Conservation (phyloP, 1,140 invertebrate species). For the Sarcophaga bullata region DNA sequence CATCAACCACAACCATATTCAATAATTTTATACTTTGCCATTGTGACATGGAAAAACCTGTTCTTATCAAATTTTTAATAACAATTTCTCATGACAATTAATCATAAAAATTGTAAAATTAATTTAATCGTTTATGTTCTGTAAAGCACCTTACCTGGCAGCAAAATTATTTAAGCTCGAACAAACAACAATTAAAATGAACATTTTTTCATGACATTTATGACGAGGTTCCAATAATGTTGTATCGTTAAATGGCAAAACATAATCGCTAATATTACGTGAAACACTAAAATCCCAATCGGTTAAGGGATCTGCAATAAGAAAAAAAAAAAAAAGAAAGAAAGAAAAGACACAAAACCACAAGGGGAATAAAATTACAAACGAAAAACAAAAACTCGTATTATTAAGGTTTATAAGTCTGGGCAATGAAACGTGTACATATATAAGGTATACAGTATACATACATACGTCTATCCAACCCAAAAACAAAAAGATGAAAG, state of each 20-base stretch:
- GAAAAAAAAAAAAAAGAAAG: slow-evolving; percentile 41
- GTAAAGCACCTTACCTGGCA: slow-evolving; percentile 55
- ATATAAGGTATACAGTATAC: too few species aligned
- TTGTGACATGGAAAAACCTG: not conserved
- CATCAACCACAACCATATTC: too few species aligned
- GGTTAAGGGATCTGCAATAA: slow-evolving; percentile 54
- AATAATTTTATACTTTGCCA: not conserved
- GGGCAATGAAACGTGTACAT: too few species aligned
- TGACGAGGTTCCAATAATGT: slow-evolving; percentile 72
- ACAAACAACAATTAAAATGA: slow-evolving; percentile 79
- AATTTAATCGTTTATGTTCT: not conserved
- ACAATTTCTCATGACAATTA: not conserved
- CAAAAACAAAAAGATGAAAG: too few species aligned
- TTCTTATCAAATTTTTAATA: not conserved
- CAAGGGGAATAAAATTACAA: not conserved
- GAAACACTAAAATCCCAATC: slow-evolving; percentile 81
- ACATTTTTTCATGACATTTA: slow-evolving; percentile 69
- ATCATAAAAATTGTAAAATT: not conserved
- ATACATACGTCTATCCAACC: too few species aligned
- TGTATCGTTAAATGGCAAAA: slow-evolving; percentile 76
- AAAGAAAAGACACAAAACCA: not conserved
- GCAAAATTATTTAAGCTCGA: slow-evolving; percentile 77
- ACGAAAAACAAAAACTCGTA: not conserved
- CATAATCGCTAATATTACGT: slow-evolving; percentile 75
- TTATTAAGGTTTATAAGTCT: too few species aligned